Evolutionary conservation across 2,797 vertebrate species (phyloP).

Genomic region (Sciurus vulgaris): DNA sequence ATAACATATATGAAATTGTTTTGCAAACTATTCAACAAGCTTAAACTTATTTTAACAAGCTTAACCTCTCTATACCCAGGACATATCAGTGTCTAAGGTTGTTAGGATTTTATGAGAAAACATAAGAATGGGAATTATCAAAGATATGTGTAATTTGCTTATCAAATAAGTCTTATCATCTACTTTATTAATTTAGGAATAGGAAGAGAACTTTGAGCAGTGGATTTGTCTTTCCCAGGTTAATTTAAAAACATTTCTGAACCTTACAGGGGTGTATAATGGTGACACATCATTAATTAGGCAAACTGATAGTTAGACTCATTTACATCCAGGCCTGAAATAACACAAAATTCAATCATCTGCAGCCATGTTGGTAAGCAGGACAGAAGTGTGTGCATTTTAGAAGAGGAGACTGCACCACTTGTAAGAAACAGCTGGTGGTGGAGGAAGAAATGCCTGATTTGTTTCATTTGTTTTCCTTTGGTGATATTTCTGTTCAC

Average conservation of each 20-base stretch:
- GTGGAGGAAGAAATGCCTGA: background rate
- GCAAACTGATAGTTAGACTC: background rate
- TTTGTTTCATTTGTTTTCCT: background rate
- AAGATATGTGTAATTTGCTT: background rate
- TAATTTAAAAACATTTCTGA: background rate
- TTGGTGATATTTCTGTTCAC: background rate
- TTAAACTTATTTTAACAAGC: background rate
- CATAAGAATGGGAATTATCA: background rate
- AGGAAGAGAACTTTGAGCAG: background rate
- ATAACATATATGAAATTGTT: background rate
- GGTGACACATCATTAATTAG: background rate
- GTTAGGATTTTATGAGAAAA: background rate
- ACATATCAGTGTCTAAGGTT: background rate
- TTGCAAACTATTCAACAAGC: background rate
- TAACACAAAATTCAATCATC: background rate
- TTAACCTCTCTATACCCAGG: background rate
- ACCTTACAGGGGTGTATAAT: background rate
- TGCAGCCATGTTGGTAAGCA: background rate
- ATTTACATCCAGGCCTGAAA: background rate
- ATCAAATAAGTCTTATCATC: background rate
- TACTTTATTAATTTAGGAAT: background rate
- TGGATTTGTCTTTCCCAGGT: background rate
- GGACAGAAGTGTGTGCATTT: background rate
- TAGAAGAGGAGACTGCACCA: background rate
- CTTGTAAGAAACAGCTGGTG: background rate